Conservation (phyloP, 2,888 invertebrate genomes). For the Xestia c-nigrum region DNA sequence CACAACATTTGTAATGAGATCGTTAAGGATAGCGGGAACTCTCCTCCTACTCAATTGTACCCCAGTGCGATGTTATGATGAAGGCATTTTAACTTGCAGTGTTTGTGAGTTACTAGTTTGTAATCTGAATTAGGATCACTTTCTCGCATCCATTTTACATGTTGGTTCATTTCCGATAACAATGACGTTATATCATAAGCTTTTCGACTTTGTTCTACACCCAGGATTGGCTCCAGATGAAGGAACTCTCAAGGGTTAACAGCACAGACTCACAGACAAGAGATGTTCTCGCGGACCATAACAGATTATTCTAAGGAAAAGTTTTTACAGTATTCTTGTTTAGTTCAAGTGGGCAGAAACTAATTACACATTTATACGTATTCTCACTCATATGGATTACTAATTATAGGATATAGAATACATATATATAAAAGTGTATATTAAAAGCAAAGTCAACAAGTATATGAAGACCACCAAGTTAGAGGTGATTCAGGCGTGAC, state of each 20-base stretch:
- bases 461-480: slow-evolving; percentile 1
- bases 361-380: slow-evolving; percentile 2
- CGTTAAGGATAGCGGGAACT: background rate
- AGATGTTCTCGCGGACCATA: background rate
- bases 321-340: background rate
- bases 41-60: background rate
- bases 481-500: background rate
- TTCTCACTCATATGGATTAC: background rate
- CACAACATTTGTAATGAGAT: background rate
- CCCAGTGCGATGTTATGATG: background rate
- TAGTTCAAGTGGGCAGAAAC: background rate
- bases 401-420: background rate
- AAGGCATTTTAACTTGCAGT: background rate
- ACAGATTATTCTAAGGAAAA: background rate
- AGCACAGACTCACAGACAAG: background rate
- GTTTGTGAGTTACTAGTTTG: background rate
- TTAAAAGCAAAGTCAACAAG: slow-evolving; percentile 15
- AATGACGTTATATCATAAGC: background rate
- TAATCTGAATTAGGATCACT: background rate
- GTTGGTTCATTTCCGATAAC: background rate
- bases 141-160: background rate
- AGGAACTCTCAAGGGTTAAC: background rate
- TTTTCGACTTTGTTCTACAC: background rate
- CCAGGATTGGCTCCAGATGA: background rate
- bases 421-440: background rate